Percentiles rank a stretch among this genome's conserved stretches.
Evolutionary conservation across 2,888 invertebrate species (phyloP).

Genomic region (Subacronicta megacephala): DNA sequence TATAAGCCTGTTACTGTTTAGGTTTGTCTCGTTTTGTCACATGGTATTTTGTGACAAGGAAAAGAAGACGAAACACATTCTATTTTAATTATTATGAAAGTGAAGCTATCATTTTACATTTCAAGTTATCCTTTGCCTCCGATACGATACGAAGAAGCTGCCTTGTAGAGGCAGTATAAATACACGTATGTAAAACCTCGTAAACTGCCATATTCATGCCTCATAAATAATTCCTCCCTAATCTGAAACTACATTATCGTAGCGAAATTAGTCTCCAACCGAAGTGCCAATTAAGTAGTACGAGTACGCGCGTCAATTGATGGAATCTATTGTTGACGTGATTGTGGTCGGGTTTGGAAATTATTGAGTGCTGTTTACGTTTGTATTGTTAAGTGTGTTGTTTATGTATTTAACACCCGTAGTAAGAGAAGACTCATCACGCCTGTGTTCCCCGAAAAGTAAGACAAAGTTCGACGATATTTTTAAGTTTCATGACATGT

Average conservation of each 20-base stretch:
- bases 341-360: slow-evolving; percentile 13
- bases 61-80: too few relatives aligned
- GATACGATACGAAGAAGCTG: too few relatives aligned
- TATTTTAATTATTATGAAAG: too few relatives aligned
- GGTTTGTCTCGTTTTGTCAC: too few relatives aligned
- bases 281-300: slow-evolving; percentile 11
- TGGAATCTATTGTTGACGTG: neutral
- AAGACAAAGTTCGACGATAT: too few relatives aligned
- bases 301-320: slow-evolving; percentile 1
- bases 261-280: neutral
- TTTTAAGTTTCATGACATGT: too few relatives aligned
- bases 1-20: too few relatives aligned
- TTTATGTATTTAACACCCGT: slow-evolving; percentile 17
- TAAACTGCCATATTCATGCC: neutral
- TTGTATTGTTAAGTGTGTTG: neutral
- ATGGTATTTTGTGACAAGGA: too few relatives aligned
- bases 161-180: neutral
- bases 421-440: too few relatives aligned
- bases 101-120: too few relatives aligned
- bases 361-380: neutral
- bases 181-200: neutral
- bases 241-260: neutral
- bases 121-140: too few relatives aligned
- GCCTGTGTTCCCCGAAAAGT: too few relatives aligned
- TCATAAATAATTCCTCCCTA: neutral